Evolutionary conservation across 2,888 invertebrate genomes (phyloP).

Genomic region (Prosopocoilus inquinatus): DNA sequence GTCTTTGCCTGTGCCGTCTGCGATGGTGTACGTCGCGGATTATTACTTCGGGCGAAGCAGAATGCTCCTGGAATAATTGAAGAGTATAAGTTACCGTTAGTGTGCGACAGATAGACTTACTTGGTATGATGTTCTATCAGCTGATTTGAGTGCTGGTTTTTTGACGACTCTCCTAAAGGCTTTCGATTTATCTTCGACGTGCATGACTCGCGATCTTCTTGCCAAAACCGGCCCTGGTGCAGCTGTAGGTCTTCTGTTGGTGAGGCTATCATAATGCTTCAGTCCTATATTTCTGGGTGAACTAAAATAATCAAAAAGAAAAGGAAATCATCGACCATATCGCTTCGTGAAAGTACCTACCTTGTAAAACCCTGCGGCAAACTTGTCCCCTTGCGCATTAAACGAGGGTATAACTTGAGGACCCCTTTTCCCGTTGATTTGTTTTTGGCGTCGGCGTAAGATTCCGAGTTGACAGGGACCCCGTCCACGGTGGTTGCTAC

Average conservation of each 20-base stretch:
- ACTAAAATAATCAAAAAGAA: neutral
- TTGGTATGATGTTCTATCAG: constrained; percentile 17
- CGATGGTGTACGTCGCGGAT: constrained; percentile 18
- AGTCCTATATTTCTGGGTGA: neutral
- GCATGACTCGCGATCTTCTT: constrained; percentile 40
- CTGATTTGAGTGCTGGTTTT: constrained; percentile 25
- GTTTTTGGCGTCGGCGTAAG: constrained; percentile 38
- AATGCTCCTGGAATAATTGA: constrained; percentile 16
- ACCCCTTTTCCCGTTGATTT: constrained; percentile 26
- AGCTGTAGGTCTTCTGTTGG: constrained; percentile 9
- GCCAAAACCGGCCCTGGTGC: constrained; percentile 20
- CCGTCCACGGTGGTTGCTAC: constrained; percentile 40
- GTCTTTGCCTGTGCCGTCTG: constrained; percentile 27
- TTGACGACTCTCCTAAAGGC: constrained; percentile 30
- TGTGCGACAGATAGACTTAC: constrained; percentile 14
- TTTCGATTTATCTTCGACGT: constrained; percentile 36
- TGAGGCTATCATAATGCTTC: neutral
- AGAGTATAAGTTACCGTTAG: neutral
- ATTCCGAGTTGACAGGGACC: constrained; percentile 44
- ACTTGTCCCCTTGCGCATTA: neutral
- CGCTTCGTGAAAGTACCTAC: neutral
- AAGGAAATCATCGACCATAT: neutral
- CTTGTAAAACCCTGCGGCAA: constrained; percentile 8
- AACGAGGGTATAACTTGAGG: neutral
- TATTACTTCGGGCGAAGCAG: constrained; percentile 14